Percentiles rank a stretch among this genome's conserved stretches.
phyloP scores from a whole-genome alignment of 1,140 invertebrate species.

The Drusus annulatus region DNA sequence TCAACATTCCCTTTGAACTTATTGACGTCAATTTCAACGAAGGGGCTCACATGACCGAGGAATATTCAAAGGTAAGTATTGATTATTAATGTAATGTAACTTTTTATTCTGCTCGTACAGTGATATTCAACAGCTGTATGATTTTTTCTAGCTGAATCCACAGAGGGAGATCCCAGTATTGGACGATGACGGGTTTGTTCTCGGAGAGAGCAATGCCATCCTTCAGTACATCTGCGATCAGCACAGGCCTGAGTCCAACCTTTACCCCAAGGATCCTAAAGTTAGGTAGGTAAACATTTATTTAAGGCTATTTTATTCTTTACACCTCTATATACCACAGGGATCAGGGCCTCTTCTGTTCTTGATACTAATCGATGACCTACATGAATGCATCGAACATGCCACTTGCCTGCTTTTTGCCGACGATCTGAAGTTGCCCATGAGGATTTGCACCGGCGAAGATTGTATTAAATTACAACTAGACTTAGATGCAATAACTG shows the following conservation, averaged over 20 bases:
- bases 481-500: too few relatives aligned
- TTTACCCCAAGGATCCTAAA: conserved; percentile 81
- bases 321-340: too few relatives aligned
- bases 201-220: conserved; percentile 85
- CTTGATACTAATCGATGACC: too few relatives aligned
- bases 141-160: conserved; percentile 76
- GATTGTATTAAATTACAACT: too few relatives aligned
- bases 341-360: too few relatives aligned
- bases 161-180: conserved; percentile 86
- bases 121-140: background rate
- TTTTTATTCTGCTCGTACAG: too few relatives aligned
- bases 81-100: too few relatives aligned
- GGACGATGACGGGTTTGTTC: conserved; percentile 80
- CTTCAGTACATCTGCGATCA: conserved; percentile 84
- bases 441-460: too few relatives aligned
- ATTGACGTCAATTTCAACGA: conserved; percentile 78
- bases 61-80: conserved; percentile 76
- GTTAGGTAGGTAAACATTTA: conserved; percentile 59
- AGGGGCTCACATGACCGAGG: conserved; percentile 80
- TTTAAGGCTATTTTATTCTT: too few relatives aligned
- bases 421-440: too few relatives aligned
- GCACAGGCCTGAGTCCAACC: conserved; percentile 74
- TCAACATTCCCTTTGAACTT: conserved; percentile 77
- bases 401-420: too few relatives aligned
- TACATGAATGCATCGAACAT: too few relatives aligned